Evolutionary conservation across 2,797 vertebrate genomes (phyloP).

Genomic region (Gobionotothen gibberifrons): DNA sequence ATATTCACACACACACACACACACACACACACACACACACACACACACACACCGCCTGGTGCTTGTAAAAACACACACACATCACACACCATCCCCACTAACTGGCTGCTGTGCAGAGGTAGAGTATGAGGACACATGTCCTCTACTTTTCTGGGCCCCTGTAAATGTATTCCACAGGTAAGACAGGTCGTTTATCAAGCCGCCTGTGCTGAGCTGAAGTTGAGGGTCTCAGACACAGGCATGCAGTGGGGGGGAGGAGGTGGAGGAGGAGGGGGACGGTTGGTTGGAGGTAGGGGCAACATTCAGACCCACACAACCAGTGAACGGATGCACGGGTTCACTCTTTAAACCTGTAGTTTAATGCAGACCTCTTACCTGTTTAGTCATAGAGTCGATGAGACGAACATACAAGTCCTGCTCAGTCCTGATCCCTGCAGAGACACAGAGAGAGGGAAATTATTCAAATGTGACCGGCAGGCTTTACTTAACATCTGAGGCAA

Average conservation of each 20-base stretch:
- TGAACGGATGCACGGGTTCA: conserved; percentile 16
- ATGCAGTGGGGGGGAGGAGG: conserved; percentile 46
- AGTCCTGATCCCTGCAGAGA: conserved; percentile 92
- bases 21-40: not conserved
- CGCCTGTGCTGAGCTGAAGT: conserved; percentile 77
- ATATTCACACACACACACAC: conserved; percentile 53
- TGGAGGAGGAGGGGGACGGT: not conserved
- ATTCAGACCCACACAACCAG: conserved; percentile 45
- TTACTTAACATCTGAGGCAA: conserved; percentile 37
- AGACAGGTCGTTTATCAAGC: conserved; percentile 84
- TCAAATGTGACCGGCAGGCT: conserved; percentile 13
- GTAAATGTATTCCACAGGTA: conserved; percentile 86
- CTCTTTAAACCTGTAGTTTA: conserved; percentile 25
- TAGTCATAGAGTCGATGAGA: conserved; percentile 99
- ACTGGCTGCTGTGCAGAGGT: conserved; percentile 57
- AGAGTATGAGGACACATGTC: conserved; percentile 80
- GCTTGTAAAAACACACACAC: conserved; percentile 41
- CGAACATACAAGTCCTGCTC: conserved; percentile 98
- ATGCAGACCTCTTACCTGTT: conserved; percentile 89
- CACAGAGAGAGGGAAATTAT: not conserved
- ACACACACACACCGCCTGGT: conserved; percentile 18
- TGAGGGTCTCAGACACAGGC: conserved; percentile 81
- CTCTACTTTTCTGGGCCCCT: conserved; percentile 82
- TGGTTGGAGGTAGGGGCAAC: conserved; percentile 11
- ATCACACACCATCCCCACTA: conserved; percentile 47